These are phyloP conservation scores for Sphecodes monilicornis DNA, from an alignment of 2,888 invertebrate species.

Conservation along the genomic window DNA sequence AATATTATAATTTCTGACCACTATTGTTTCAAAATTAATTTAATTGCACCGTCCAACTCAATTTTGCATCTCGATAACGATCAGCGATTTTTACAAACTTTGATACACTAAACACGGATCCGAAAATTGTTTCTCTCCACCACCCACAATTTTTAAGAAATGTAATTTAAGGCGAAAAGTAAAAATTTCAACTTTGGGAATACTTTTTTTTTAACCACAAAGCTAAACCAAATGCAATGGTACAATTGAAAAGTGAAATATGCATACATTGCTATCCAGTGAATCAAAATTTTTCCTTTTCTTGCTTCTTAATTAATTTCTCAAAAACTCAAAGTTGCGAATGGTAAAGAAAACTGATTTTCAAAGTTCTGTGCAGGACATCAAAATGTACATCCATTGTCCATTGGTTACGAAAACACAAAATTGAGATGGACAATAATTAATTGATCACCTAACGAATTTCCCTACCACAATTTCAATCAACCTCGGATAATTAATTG, in stretches of 20 bases:
- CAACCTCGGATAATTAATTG: not conserved
- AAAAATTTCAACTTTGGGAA: not conserved
- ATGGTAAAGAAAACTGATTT: not conserved
- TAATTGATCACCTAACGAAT: not conserved
- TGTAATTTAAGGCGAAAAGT: not conserved
- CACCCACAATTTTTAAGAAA: not conserved
- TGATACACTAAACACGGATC: not conserved
- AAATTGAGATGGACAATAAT: not conserved
- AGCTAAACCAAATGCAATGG: too few relatives aligned
- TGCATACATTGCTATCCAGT: too few relatives aligned
- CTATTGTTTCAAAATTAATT: conserved; percentile 5
- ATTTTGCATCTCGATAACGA: not conserved
- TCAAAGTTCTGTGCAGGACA: not conserved
- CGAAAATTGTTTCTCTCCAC: not conserved
- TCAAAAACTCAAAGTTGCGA: not conserved
- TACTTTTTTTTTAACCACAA: not conserved
- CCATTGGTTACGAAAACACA: not conserved
- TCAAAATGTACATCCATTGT: not conserved
- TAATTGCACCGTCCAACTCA: not conserved
- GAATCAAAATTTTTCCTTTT: not conserved
- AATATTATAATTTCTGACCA: not conserved
- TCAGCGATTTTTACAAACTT: too few relatives aligned
- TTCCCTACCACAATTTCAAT: not conserved
- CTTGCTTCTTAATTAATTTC: not conserved
- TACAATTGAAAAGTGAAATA: too few relatives aligned